These are phyloP conservation scores for Phlogophora meticulosa DNA, from an alignment of 2,888 invertebrate species.

Conservation along the genomic window DNA sequence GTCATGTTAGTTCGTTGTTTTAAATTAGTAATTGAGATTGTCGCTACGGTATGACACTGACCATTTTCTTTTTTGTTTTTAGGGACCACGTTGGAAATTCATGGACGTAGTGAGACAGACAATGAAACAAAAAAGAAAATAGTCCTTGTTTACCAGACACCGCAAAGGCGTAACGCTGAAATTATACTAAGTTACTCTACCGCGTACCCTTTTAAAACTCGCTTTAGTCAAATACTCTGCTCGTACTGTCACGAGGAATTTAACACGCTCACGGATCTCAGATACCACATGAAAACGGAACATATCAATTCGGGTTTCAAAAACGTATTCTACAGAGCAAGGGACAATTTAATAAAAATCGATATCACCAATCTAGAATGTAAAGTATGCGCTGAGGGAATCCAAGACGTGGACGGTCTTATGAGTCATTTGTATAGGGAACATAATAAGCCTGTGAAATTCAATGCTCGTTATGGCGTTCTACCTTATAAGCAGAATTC, in stretches of 20 bases:
- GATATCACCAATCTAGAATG: constrained; percentile 86
- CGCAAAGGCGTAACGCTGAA: constrained; percentile 87
- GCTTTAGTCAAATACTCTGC: constrained; percentile 86
- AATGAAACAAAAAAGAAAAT: constrained; percentile 86
- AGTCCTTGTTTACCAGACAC: constrained; percentile 85
- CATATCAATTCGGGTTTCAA: constrained; percentile 82
- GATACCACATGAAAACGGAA: constrained; percentile 81
- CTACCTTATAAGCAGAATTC: constrained; percentile 83
- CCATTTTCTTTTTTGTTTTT: constrained; percentile 89
- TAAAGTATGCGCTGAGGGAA: constrained; percentile 79
- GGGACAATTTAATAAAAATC: constrained; percentile 85
- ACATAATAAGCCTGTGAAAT: constrained; percentile 84
- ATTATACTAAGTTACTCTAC: constrained; percentile 84
- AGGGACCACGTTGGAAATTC: constrained; percentile 87
- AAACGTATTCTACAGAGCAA: constrained; percentile 86
- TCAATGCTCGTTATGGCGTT: constrained; percentile 84
- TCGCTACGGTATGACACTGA: constrained; percentile 80
- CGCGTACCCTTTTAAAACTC: constrained; percentile 87
- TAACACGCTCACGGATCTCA: constrained; percentile 77
- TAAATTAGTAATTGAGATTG: constrained; percentile 31
- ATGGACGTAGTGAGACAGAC: constrained; percentile 82
- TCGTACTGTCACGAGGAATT: constrained; percentile 85
- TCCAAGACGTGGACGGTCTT: constrained; percentile 80
- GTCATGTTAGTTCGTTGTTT: constrained; percentile 55
- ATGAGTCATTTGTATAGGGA: constrained; percentile 83